Evolutionary conservation across 2,888 invertebrate species (phyloP).

Genomic region (Dinocampus coccinellae): DNA sequence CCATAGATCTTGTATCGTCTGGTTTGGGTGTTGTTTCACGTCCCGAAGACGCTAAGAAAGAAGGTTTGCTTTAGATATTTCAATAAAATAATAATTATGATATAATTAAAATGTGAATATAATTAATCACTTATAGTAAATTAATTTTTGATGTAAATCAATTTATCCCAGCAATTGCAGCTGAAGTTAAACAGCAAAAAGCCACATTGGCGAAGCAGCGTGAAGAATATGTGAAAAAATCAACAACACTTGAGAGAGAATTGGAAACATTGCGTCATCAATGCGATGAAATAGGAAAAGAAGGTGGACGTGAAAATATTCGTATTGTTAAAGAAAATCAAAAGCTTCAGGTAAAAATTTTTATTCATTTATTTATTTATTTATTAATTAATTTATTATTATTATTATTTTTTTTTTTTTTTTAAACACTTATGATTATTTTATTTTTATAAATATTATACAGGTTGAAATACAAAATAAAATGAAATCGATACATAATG

Average conservation of each 20-base stretch:
- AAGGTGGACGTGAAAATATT: conserved; percentile 82
- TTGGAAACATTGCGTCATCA: conserved; percentile 84
- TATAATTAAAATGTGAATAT: background rate
- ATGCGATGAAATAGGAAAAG: conserved; percentile 81
- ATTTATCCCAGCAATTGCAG: conserved; percentile 77
- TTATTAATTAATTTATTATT: background rate
- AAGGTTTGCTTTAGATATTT: conserved; percentile 55
- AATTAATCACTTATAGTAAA: conserved; percentile 33
- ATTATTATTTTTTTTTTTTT: background rate
- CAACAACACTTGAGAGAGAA: conserved; percentile 80
- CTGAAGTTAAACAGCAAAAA: conserved; percentile 86
- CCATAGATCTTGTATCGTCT: conserved; percentile 53
- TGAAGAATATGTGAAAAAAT: conserved; percentile 85
- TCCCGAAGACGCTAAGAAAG: conserved; percentile 67
- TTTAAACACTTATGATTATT: background rate
- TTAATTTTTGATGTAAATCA: background rate
- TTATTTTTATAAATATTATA: conserved; percentile 37
- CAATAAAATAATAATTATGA: background rate
- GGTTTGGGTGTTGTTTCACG: conserved; percentile 52
- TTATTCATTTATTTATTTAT: too few species aligned
- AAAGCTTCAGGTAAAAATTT: conserved; percentile 82
- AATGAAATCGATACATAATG: conserved; percentile 86
- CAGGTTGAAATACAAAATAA: conserved; percentile 85
- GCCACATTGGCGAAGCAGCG: conserved; percentile 84
- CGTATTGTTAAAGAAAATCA: conserved; percentile 86